phyloP scores from a whole-genome alignment of 2,888 invertebrate species.

The Ariolimax columbianus region DNA sequence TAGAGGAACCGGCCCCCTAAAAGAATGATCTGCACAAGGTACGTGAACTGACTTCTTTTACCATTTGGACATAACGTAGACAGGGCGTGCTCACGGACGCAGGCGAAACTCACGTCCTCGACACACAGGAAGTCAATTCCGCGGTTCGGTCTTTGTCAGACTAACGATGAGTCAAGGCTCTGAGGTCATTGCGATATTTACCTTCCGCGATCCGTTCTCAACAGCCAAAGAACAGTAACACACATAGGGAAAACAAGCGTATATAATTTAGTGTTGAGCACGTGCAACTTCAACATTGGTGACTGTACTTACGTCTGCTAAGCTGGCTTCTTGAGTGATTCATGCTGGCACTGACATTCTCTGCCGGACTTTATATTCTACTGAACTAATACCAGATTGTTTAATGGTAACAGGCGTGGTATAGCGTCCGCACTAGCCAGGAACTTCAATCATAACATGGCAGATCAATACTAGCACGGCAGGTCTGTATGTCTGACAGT shows the following conservation, averaged over 20 bases:
- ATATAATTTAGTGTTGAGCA: not conserved
- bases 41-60: too few species aligned
- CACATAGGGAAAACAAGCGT: not conserved
- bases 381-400: not conserved
- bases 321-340: not conserved
- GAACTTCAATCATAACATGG: not conserved
- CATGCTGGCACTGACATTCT: constrained; percentile 14
- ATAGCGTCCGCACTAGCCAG: not conserved
- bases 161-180: not conserved
- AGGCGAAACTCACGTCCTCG: not conserved
- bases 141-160: not conserved
- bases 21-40: too few species aligned
- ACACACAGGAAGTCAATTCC: not conserved
- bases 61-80: too few species aligned
- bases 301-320: constrained; percentile 21
- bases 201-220: constrained; percentile 4
- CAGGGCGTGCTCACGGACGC: not conserved
- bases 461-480: not conserved
- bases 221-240: not conserved
- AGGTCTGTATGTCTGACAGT: not conserved
- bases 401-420: not conserved
- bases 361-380: not conserved
- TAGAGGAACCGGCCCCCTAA: too few species aligned
- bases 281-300: not conserved
- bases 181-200: not conserved